phyloP scores from a whole-genome alignment of 2,888 invertebrate genomes.

The Campopleginae sp. region DNA sequence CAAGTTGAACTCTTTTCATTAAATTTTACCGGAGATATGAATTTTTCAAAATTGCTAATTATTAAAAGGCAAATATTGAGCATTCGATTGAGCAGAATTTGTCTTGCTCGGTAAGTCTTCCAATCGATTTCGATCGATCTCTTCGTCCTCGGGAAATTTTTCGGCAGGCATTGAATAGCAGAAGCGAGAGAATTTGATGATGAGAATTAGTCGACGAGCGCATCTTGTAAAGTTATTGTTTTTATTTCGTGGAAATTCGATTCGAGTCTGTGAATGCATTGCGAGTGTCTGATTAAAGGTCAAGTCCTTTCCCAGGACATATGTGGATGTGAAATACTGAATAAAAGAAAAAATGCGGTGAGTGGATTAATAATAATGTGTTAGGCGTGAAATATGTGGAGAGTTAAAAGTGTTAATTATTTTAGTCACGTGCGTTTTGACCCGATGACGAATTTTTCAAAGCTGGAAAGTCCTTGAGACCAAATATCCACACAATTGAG shows the following conservation, averaged over 20 bases:
- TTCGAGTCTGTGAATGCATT: conserved; percentile 52
- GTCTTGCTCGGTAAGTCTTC: background rate
- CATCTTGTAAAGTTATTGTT: conserved; percentile 46
- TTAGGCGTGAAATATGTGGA: conserved; percentile 27
- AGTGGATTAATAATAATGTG: conserved; percentile 57
- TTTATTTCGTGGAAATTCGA: conserved; percentile 36
- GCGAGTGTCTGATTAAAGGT: conserved; percentile 30
- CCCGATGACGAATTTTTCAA: too few species aligned
- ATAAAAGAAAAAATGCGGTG: conserved; percentile 16
- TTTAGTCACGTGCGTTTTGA: too few species aligned
- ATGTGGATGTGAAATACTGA: background rate
- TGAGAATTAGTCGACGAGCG: conserved; percentile 50
- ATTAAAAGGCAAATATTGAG: background rate
- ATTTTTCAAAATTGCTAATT: background rate
- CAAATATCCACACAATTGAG: too few species aligned
- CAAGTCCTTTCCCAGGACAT: background rate
- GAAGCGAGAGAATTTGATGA: conserved; percentile 36
- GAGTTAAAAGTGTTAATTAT: conserved; percentile 22
- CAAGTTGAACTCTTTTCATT: too few species aligned
- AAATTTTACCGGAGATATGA: too few species aligned
- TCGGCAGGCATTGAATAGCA: conserved; percentile 7
- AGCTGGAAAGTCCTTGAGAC: too few species aligned
- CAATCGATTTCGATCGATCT: conserved; percentile 15
- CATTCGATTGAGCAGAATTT: background rate
- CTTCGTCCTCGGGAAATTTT: background rate